Evolutionary conservation across 2,113 vertebrate genomes (phyloP).

Genomic region (Phoenicopterus ruber): DNA sequence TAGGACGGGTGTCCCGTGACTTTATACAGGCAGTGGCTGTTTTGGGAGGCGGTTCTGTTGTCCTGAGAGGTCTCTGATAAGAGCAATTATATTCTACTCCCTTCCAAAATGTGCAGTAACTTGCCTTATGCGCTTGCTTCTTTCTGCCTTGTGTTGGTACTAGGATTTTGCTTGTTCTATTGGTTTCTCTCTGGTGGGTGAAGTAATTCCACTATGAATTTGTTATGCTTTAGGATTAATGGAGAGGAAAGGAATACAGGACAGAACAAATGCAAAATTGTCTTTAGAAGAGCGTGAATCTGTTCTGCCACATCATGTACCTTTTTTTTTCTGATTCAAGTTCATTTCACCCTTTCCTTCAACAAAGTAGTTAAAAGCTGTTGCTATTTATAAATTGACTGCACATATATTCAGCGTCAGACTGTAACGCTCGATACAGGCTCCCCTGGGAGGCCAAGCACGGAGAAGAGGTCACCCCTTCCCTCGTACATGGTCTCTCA

Average conservation of each 20-base stretch:
- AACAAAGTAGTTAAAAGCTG: background rate
- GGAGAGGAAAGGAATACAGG: background rate
- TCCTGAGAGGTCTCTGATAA: background rate
- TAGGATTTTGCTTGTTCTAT: background rate
- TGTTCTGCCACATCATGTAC: background rate
- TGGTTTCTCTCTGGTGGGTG: background rate
- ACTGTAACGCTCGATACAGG: background rate
- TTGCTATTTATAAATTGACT: background rate
- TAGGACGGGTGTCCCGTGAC: background rate
- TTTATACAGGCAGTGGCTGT: background rate
- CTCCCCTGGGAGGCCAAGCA: background rate
- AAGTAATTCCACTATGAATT: background rate
- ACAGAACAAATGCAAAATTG: background rate
- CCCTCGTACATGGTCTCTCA: background rate
- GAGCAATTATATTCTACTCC: background rate
- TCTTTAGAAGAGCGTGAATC: background rate
- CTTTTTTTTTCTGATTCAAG: background rate
- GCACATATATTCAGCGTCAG: slow-evolving; percentile 42
- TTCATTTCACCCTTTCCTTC: background rate
- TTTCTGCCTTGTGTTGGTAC: background rate
- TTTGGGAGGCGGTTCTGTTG: background rate
- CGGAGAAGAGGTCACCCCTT: background rate
- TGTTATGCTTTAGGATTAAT: background rate
- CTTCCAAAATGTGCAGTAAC: background rate
- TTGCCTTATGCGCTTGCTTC: background rate